Percentiles rank a stretch among this genome's conserved stretches.
Conservation (phyloP, 2,888 invertebrate genomes). For the Sminthurinus aureus region DNA sequence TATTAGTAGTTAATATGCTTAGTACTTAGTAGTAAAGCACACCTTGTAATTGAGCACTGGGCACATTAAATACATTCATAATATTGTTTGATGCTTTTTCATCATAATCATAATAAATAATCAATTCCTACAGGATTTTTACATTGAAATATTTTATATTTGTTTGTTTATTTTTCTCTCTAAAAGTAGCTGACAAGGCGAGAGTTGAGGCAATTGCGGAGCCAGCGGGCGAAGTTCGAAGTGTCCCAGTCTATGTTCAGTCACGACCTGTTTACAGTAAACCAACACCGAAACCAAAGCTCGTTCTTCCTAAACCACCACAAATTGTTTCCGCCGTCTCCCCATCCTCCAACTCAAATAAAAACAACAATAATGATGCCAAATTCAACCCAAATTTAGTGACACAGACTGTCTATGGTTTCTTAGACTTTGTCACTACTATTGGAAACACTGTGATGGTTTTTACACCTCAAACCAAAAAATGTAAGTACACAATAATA, state of each 20-base stretch:
- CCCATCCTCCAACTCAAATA: background rate
- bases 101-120: background rate
- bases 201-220: conserved; percentile 41
- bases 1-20: too few relatives aligned
- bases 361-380: background rate
- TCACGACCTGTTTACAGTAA: conserved; percentile 62
- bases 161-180: background rate
- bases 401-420: conserved; percentile 93
- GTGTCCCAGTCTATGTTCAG: conserved; percentile 55
- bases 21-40: too few relatives aligned
- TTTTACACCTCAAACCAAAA: conserved; percentile 80
- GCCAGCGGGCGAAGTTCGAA: conserved; percentile 51
- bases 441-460: conserved; percentile 95
- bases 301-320: conserved; percentile 44
- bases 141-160: background rate
- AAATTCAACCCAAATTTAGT: conserved; percentile 64
- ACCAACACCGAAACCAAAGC: conserved; percentile 58
- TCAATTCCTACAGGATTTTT: background rate
- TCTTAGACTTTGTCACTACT: conserved; percentile 91
- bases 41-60: background rate
- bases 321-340: conserved; percentile 21
- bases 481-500: conserved; percentile 46
- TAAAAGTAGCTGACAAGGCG: conserved; percentile 29
- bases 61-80: background rate
- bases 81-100: too few relatives aligned